Evolutionary conservation across 2,113 vertebrate genomes (phyloP).

Genomic region (Ceratotherium simum): DNA sequence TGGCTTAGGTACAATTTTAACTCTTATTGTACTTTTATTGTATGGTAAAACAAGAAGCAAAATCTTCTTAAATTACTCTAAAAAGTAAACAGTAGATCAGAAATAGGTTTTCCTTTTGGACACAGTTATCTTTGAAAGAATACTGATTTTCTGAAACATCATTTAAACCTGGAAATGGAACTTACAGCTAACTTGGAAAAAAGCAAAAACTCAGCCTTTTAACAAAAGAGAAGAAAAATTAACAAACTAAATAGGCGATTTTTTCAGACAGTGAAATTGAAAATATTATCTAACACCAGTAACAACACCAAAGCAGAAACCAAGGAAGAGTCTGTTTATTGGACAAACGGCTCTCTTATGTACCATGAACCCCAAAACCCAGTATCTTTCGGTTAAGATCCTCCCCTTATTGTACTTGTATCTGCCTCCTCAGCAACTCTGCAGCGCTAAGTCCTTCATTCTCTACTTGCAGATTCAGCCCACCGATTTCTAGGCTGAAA

Average conservation of each 20-base stretch:
- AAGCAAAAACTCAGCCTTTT: neutral
- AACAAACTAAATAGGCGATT: neutral
- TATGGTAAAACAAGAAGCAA: neutral
- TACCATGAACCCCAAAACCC: neutral
- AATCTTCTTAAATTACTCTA: neutral
- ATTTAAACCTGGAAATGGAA: neutral
- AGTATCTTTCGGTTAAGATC: neutral
- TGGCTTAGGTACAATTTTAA: neutral
- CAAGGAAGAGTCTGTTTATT: neutral
- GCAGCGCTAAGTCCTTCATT: neutral
- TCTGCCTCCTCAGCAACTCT: neutral
- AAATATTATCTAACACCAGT: neutral
- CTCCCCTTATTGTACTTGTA: rapidly evolving
- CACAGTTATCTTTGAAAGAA: constrained; percentile 4
- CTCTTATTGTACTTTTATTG: neutral
- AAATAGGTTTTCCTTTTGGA: neutral
- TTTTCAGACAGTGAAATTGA: neutral
- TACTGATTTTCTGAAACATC: neutral
- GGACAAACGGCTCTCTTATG: neutral
- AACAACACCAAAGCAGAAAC: neutral
- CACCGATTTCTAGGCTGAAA: neutral
- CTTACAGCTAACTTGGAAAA: neutral
- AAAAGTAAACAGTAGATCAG: constrained; percentile 1
- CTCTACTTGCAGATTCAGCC: neutral
- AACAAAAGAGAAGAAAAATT: neutral